Percentiles rank a stretch among this genome's conserved stretches.
Evolutionary conservation across 1,140 invertebrate species (phyloP).

Genomic region (Monochamus saltuarius): DNA sequence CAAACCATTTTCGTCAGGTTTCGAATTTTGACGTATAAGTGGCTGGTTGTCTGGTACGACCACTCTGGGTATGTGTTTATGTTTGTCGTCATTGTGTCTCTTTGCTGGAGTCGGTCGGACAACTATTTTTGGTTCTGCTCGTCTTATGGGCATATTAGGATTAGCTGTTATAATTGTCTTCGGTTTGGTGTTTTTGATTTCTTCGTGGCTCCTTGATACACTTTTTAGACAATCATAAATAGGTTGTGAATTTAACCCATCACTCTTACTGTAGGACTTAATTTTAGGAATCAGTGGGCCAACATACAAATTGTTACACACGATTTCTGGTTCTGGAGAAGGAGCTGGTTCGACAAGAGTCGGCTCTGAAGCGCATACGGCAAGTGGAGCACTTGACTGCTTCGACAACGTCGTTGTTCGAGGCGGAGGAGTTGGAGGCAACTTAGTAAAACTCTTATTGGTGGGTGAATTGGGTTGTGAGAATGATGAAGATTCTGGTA

Average conservation of each 20-base stretch:
- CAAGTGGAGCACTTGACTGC: conserved; percentile 39
- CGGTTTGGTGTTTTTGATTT: conserved; percentile 25
- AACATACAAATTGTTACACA: conserved; percentile 56
- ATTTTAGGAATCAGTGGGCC: conserved; percentile 55
- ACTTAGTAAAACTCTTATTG: conserved; percentile 45
- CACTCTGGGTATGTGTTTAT: conserved; percentile 43
- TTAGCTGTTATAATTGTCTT: conserved; percentile 42
- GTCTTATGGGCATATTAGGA: conserved; percentile 40
- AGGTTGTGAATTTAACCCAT: conserved; percentile 27
- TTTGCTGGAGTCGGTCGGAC: conserved; percentile 44
- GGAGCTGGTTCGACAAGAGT: conserved; percentile 51
- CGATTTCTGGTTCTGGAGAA: conserved; percentile 51
- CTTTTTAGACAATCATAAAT: conserved; percentile 37
- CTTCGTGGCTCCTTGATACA: conserved; percentile 19
- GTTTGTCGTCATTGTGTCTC: conserved; percentile 31
- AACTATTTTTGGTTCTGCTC: conserved; percentile 45
- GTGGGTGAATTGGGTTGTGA: conserved; percentile 51
- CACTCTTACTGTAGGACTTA: conserved; percentile 22
- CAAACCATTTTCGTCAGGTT: conserved; percentile 2
- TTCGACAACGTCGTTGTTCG: conserved; percentile 63
- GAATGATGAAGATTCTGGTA: conserved; percentile 43
- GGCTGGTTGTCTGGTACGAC: conserved; percentile 38
- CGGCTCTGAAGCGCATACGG: conserved; percentile 49
- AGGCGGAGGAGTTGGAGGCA: conserved; percentile 65
- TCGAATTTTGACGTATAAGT: conserved; percentile 17